Base-by-base conservation (phyloP, 2,797 vertebrate species). In the Kryptopterus vitreolus region DNA sequence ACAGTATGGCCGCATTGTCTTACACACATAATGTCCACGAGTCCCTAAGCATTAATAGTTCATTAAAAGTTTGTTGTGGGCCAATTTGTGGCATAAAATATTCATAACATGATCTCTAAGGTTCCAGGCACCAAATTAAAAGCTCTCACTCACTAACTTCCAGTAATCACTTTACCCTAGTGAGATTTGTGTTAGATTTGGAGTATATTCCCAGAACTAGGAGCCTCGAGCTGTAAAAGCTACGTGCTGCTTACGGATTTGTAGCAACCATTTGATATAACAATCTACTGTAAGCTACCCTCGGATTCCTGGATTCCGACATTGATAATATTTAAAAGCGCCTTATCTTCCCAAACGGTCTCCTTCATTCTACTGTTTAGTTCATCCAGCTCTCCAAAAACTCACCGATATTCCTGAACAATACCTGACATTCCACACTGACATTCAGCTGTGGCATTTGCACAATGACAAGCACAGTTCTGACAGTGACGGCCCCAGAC, bases 371-470 rank as follows among this genome's bases (percentile, higher is more conserved):
- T 24, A 16, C n/a, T 48, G 43, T 69, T 29, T 43, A 13, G 46
- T n/a, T 72, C 31, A 72, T 55, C 15, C 31, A 72, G 35, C 29
- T 72, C 22, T 24, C 31, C 48, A 66, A 77, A 61, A 53, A 58
- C 57, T 59, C 29, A 55, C 52, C 9, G 1, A 55, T 79, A 70
- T 61, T 26, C n/a, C 46, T 33, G 53, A 59, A 68, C 58, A 71
- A 73, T 72, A 75, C 70, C 81, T 78, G 63, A 70, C 57, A 74
- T 69, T 43, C 58, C 63, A 57, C 68, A 69, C 48, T 81, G 77
- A 66, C 29, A 55, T 78, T 70, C 38, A 76, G 31, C 52, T 9
- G 24, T 62, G 61, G 26, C 59, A 70, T 82, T 82, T 77, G 58
- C 70, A 80, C 35, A 68, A 18, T 22, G 69, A 77, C 65, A 31